Conservation (phyloP, 1,140 invertebrate species). For the Drosophila takahashii region DNA sequence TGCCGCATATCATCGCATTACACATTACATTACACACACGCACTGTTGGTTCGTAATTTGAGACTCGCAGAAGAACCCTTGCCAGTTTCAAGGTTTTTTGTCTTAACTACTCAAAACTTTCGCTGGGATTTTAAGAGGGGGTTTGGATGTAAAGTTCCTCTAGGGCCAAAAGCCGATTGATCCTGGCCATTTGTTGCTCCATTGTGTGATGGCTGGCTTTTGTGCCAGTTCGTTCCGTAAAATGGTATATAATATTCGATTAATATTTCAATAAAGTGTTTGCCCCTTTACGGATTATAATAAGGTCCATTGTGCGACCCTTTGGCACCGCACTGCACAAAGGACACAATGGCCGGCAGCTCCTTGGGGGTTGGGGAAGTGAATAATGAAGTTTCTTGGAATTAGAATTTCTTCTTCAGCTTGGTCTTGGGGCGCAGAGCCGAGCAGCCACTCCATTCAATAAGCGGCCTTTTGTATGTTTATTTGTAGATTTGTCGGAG, state of each 20-base stretch:
- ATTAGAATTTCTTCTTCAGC: conserved; percentile 39
- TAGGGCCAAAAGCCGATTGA: conserved; percentile 20
- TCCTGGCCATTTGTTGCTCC: conserved; percentile 33
- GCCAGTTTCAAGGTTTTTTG: conserved; percentile 20
- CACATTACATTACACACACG: conserved; percentile 71
- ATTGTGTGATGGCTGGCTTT: conserved; percentile 35
- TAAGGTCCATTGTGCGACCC: conserved; percentile 65
- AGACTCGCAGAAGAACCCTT: neutral
- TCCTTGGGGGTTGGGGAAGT: conserved; percentile 13
- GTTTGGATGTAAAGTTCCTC: neutral
- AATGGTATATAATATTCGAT: conserved; percentile 76
- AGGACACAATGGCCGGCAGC: conserved; percentile 36
- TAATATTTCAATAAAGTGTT: conserved; percentile 80
- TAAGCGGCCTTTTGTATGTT: conserved; percentile 35
- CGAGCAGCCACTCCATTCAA: conserved; percentile 31
- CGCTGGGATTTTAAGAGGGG: neutral
- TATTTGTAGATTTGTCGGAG: conserved; percentile 35
- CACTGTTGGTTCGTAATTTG: conserved; percentile 39
- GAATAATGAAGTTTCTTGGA: conserved; percentile 58
- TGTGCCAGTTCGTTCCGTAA: conserved; percentile 36
- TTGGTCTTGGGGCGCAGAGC: neutral
- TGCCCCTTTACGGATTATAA: conserved; percentile 73
- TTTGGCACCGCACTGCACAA: conserved; percentile 32
- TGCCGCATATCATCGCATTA: conserved; percentile 56
- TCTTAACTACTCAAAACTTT: conserved; percentile 48